phyloP scores from a whole-genome alignment of 1,140 invertebrate species.

The Drosophila ercepeae region DNA sequence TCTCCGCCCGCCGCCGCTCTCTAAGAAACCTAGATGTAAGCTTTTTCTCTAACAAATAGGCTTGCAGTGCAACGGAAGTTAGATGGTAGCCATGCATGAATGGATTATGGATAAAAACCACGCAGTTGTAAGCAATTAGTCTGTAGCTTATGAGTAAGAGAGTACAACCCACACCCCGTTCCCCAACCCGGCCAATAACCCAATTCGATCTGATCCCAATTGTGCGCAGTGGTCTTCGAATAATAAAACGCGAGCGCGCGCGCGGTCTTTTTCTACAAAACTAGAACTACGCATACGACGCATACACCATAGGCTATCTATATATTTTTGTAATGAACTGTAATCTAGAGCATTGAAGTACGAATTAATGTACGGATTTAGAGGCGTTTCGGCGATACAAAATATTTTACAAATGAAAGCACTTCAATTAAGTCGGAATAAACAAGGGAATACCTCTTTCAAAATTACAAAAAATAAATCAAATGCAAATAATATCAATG shows the following conservation, averaged over 20 bases:
- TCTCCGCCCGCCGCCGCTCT: conserved; percentile 4
- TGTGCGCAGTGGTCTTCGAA: conserved; percentile 51
- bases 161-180: background rate
- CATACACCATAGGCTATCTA: conserved; percentile 66
- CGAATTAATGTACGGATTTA: conserved; percentile 64
- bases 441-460: conserved; percentile 49
- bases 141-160: conserved; percentile 28
- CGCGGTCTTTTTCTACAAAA: conserved; percentile 52
- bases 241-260: conserved; percentile 63
- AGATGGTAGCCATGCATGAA: conserved; percentile 31
- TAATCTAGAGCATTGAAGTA: conserved; percentile 74
- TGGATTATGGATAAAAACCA: background rate
- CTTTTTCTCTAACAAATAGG: conserved; percentile 40
- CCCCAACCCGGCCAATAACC: background rate
- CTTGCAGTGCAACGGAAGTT: conserved; percentile 40
- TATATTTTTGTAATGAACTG: conserved; percentile 79
- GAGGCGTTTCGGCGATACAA: conserved; percentile 17
- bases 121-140: conserved; percentile 21
- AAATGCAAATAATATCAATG: conserved; percentile 4
- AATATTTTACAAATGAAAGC: conserved; percentile 39
- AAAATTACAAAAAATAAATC: conserved; percentile 48
- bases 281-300: conserved; percentile 36
- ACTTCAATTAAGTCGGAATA: conserved; percentile 37
- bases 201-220: conserved; percentile 19
- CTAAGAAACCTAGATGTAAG: conserved; percentile 33